phyloP scores from a whole-genome alignment of 1,140 invertebrate species.

The Frieseomelitta varia region DNA sequence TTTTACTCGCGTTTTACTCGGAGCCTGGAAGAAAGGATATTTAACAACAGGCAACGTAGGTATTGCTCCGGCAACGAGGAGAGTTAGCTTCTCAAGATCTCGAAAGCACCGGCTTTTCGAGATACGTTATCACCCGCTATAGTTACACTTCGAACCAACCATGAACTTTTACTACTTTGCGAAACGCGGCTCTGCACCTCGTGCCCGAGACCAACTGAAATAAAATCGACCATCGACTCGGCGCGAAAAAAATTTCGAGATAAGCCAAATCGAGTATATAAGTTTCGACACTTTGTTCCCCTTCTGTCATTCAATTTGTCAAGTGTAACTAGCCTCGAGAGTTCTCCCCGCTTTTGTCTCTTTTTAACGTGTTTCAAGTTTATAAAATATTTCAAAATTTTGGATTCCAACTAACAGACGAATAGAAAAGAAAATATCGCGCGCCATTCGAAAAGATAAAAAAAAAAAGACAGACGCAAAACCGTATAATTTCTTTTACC shows the following conservation, averaged over 20 bases:
- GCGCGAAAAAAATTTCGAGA: background rate
- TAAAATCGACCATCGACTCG: background rate
- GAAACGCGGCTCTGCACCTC: background rate
- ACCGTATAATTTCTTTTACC: background rate
- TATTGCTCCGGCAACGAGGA: background rate
- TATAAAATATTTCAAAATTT: no score
- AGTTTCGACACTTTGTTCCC: background rate
- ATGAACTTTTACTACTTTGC: constrained; percentile 12
- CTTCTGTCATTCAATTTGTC: background rate
- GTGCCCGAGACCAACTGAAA: background rate
- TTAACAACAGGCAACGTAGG: background rate
- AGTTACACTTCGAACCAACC: background rate
- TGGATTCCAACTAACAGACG: no score
- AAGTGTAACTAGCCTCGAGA: background rate
- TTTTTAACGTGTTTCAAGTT: no score
- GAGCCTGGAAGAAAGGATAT: background rate
- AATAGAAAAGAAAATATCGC: no score
- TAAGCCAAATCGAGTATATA: background rate
- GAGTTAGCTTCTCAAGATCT: background rate
- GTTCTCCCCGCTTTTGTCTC: no score
- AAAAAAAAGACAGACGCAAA: no score
- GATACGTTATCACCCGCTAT: background rate
- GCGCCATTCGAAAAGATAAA: no score
- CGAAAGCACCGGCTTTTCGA: background rate
- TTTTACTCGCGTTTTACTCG: background rate